A percentile compares a stretch with the other conserved stretches of the same genome.
Conservation (phyloP, 1,140 invertebrate genomes). For the Lineus longissimus region DNA sequence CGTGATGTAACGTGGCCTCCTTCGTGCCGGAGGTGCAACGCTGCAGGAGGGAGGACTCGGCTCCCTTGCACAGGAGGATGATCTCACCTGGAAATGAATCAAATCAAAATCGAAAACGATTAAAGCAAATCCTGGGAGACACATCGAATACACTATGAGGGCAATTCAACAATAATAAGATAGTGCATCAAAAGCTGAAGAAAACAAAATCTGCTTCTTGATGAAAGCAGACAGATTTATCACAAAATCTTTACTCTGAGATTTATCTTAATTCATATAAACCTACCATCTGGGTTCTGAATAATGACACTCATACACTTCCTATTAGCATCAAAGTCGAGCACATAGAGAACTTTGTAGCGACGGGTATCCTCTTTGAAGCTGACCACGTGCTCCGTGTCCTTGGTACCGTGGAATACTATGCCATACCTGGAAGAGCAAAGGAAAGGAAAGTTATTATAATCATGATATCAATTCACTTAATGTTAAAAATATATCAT, state of each 20-base stretch:
- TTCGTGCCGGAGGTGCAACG: slow-evolving; percentile 54
- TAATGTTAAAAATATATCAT: too few species aligned
- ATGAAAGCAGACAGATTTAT: too few species aligned
- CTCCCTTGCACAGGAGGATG: slow-evolving; percentile 69
- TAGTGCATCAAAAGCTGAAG: slow-evolving; percentile 42
- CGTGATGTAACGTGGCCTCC: slow-evolving; percentile 50
- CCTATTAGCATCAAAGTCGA: slow-evolving; percentile 64
- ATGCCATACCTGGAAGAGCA: slow-evolving; percentile 61
- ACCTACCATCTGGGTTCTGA: slow-evolving; percentile 40
- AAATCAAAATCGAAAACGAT: slow-evolving; percentile 7
- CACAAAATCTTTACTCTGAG: too few species aligned
- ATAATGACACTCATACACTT: slow-evolving; percentile 69
- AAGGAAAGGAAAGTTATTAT: slow-evolving; percentile 3
- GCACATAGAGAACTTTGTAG: slow-evolving; percentile 52
- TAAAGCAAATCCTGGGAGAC: slow-evolving; percentile 27
- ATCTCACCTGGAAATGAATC: slow-evolving; percentile 33
- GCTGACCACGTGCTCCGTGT: slow-evolving; percentile 56
- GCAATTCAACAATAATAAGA: slow-evolving; percentile 41
- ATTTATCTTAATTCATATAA: neutral
- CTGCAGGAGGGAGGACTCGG: slow-evolving; percentile 71
- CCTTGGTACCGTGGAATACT: slow-evolving; percentile 64
- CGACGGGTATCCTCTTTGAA: slow-evolving; percentile 42
- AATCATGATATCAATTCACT: too few species aligned
- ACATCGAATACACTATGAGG: slow-evolving; percentile 56
- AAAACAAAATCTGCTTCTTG: too few species aligned